A percentile compares a stretch with the other conserved stretches of the same genome.
Conservation (phyloP, 2,888 invertebrate species). For the Dynastes grantii region DNA sequence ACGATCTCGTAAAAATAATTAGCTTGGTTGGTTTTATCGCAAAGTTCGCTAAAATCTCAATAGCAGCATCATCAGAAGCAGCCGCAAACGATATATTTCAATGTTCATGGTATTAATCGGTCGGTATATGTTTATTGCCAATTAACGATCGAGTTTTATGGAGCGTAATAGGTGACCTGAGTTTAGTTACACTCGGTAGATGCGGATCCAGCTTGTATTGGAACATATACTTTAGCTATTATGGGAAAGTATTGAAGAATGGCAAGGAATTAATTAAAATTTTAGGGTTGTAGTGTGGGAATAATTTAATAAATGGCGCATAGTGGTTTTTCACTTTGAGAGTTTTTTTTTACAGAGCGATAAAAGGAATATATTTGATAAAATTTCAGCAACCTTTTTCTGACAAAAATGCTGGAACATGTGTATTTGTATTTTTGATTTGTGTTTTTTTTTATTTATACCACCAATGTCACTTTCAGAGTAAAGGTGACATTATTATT, state of each 20-base stretch:
- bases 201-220: background rate
- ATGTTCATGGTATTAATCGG: conserved; percentile 18
- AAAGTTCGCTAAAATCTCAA: background rate
- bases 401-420: no score
- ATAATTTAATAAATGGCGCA: no score
- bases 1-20: conserved; percentile 17
- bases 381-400: no score
- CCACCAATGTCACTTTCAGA: no score
- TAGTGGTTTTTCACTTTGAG: no score
- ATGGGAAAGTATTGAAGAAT: background rate
- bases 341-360: no score
- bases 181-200: conserved; percentile 4
- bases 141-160: conserved; percentile 28
- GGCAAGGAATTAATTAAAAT: background rate
- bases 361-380: no score
- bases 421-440: no score
- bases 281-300: no score
- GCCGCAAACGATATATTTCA: conserved; percentile 1
- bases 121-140: conserved; percentile 40
- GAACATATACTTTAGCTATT: background rate
- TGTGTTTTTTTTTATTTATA: no score
- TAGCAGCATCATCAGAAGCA: conserved; percentile 17
- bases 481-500: no score
- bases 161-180: conserved; percentile 6
- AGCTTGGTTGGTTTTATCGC: conserved; percentile 9